Evolutionary conservation across 2,888 invertebrate genomes (phyloP).

Genomic region (Actias luna): DNA sequence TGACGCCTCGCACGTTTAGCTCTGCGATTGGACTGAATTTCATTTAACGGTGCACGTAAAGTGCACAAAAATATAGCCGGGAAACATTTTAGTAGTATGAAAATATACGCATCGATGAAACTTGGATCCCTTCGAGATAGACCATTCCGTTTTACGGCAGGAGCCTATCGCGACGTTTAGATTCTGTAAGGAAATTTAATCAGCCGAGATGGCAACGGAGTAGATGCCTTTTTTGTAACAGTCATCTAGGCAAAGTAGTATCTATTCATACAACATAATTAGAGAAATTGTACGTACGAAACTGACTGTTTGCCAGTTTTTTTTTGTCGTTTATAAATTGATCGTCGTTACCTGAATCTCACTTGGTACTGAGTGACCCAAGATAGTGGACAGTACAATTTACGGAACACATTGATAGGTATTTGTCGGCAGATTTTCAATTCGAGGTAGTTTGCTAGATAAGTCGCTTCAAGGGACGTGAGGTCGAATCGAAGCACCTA

Average conservation of each 20-base stretch:
- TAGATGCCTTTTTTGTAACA: constrained; percentile 21
- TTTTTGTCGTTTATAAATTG: constrained; percentile 5
- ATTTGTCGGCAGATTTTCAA: too few species aligned
- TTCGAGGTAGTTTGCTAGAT: too few species aligned
- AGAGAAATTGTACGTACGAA: not conserved
- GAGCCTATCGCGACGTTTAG: constrained; percentile 39
- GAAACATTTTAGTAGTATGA: constrained; percentile 20
- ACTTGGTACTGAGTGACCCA: too few species aligned
- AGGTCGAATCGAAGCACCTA: too few species aligned
- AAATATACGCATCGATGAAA: constrained; percentile 29
- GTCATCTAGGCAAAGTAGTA: not conserved
- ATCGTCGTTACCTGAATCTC: too few species aligned
- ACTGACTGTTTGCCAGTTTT: constrained; percentile 4
- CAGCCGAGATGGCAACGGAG: constrained; percentile 20
- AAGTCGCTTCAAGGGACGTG: too few species aligned
- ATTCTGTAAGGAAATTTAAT: constrained; percentile 41
- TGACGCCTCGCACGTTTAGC: constrained; percentile 20
- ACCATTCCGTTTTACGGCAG: constrained; percentile 37
- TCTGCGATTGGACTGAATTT: constrained; percentile 16
- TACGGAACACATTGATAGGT: too few species aligned
- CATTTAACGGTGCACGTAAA: constrained; percentile 7
- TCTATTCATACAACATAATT: not conserved
- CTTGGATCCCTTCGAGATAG: constrained; percentile 41
- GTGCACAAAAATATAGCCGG: constrained; percentile 16
- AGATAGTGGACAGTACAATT: too few species aligned